Evolutionary conservation across 2,113 vertebrate genomes (phyloP), one percentile per base, ranked within the genome.

Genomic region (Thamnaconus septentrionalis): DNA sequence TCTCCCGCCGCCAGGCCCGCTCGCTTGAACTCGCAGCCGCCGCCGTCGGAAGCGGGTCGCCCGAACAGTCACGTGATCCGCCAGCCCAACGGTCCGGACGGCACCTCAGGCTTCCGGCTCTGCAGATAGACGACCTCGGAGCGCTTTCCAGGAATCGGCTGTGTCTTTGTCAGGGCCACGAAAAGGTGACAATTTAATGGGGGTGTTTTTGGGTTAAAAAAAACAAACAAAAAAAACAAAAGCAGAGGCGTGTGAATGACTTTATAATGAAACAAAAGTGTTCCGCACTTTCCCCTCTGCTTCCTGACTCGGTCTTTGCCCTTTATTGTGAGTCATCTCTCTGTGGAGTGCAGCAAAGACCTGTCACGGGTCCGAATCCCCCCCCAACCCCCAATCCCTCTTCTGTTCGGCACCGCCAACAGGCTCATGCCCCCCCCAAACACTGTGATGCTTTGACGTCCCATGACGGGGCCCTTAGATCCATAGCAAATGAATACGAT

Each of bases 11-110:
- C 57, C 18, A 98, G 96, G 90, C 91, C 93, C 5, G 69, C 90
- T 3, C 92, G 93, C 84, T 83, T 94, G 61, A 86, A 40, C 81
- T 90, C 86, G 8, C 94, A 95, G 72, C 79, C 81, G 48, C 55
- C 77, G 18, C 66, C 80, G n/a, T n/a, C n/a, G 0, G 95, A 97
- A 75, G 90, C 93, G 71, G 81, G 69, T 86, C 83, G 92, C 72
- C 92, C 90, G 79, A 93, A 94, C 91, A 94, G 89, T 80, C 92
- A 95, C 40, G 92, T 94, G 84, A 94, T 96, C 79, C 90, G 96
- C 82, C 96, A 98, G 76, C 96, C 96, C 0, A 88, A 93, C 42
- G 96, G 96, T 68, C 96, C 96, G 3, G 96, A 98, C 59, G 96
- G 96, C 67, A 95, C 96, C 18, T 91, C 94, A 75, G 96, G 96